A percentile compares a stretch with the other conserved stretches of the same genome.
These are phyloP conservation scores for Sminthurides aquaticus DNA, from an alignment of 2,888 invertebrate species.

Conservation along the genomic window DNA sequence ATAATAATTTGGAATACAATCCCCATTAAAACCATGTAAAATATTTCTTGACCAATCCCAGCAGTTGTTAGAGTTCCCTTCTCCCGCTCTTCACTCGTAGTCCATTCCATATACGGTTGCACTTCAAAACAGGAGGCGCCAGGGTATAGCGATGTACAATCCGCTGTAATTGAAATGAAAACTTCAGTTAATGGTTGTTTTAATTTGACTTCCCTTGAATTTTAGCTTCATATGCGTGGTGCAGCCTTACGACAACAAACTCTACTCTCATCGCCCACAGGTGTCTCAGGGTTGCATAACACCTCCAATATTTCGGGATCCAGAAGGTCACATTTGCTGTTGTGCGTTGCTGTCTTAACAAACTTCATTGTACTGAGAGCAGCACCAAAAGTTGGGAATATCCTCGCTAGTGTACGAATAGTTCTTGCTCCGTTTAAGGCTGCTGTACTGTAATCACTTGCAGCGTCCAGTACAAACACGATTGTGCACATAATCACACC, in stretches of 20 bases:
- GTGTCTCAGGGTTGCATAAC: constrained; percentile 27
- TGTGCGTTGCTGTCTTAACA: constrained; percentile 26
- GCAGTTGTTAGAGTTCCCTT: not conserved
- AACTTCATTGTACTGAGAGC: constrained; percentile 28
- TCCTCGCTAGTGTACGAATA: constrained; percentile 18
- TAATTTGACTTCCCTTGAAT: too few relatives aligned
- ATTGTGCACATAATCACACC: constrained; percentile 26
- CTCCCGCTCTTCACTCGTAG: not conserved
- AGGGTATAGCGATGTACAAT: constrained; percentile 24
- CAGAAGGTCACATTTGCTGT: constrained; percentile 33
- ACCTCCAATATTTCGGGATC: constrained; percentile 24
- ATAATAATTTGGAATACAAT: constrained; percentile 10
- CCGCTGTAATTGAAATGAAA: constrained; percentile 23
- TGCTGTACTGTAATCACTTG: not conserved
- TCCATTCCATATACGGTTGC: constrained; percentile 30
- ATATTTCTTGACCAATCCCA: constrained; percentile 10
- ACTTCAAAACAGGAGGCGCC: constrained; percentile 25
- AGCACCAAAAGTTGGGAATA: constrained; percentile 36
- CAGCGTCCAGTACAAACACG: constrained; percentile 21
- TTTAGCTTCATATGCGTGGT: not conserved
- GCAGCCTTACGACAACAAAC: constrained; percentile 34
- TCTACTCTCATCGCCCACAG: constrained; percentile 19
- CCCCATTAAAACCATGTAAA: not conserved
- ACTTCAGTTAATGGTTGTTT: not conserved
- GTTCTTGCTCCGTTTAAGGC: not conserved